Conservation (phyloP, 1,140 invertebrate genomes). For the Frieseomelitta varia region DNA sequence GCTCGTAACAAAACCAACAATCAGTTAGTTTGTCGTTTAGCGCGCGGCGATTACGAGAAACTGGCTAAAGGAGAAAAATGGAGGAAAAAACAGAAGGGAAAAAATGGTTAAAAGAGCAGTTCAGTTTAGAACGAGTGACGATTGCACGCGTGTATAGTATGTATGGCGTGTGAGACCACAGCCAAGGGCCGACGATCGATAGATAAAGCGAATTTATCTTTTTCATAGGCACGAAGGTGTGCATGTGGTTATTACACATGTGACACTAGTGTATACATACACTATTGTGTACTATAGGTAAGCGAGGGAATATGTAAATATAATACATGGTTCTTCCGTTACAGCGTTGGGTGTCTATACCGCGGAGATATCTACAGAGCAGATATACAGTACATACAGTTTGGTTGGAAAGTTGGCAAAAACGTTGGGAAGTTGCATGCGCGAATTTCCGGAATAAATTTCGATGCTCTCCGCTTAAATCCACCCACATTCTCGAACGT, state of each 20-base stretch:
- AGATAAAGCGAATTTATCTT: conserved; percentile 14
- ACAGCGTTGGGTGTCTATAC: neutral
- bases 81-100: too few species aligned
- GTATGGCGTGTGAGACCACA: too few species aligned
- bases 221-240: neutral
- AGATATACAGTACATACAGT: neutral
- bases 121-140: neutral
- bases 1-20: too few species aligned
- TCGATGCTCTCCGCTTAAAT: conserved; percentile 25
- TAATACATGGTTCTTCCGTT: neutral
- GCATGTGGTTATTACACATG: neutral
- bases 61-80: too few species aligned
- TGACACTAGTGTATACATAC: neutral
- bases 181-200: neutral
- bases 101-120: neutral
- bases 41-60: too few species aligned
- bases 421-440: neutral
- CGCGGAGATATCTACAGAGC: neutral
- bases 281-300: too few species aligned
- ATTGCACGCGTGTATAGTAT: neutral
- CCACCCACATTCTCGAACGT: neutral
- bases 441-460: conserved; percentile 34
- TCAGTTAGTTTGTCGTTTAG: neutral
- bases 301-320: neutral
- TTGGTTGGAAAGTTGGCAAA: conserved; percentile 29